Evolutionary conservation across 2,797 vertebrate species (phyloP).

Genomic region (Gymnopithys bicolor): DNA sequence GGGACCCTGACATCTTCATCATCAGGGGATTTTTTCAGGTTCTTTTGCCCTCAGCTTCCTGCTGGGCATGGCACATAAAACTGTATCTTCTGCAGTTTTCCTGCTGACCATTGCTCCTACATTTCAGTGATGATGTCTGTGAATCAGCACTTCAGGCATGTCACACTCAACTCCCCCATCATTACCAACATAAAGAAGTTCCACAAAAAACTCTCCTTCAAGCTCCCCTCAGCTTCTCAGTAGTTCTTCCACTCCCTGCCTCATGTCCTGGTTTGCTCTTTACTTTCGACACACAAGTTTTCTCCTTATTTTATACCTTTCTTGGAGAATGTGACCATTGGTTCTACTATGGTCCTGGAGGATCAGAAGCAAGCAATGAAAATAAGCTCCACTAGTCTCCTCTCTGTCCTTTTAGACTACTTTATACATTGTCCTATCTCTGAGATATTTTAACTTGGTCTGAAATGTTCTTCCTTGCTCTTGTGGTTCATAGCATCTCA

Average conservation of each 20-base stretch:
- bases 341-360: background rate
- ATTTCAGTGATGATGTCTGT: background rate
- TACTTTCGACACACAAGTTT: background rate
- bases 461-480: background rate
- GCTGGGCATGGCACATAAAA: background rate
- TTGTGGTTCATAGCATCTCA: background rate
- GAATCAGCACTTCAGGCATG: background rate
- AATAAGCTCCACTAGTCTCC: background rate
- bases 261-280: background rate
- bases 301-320: background rate
- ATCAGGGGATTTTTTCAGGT: background rate
- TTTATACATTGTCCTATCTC: background rate
- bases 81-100: background rate
- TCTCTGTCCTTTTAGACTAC: background rate
- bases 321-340: background rate
- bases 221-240: background rate
- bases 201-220: fast-evolving
- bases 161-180: background rate
- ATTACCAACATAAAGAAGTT: background rate
- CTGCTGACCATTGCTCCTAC: background rate
- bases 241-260: background rate
- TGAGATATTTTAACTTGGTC: background rate
- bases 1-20: background rate
- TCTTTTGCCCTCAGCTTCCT: background rate
- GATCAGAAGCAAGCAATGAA: background rate